Conservation (phyloP, 2,888 invertebrate genomes). For the Drosophila sordidula region DNA sequence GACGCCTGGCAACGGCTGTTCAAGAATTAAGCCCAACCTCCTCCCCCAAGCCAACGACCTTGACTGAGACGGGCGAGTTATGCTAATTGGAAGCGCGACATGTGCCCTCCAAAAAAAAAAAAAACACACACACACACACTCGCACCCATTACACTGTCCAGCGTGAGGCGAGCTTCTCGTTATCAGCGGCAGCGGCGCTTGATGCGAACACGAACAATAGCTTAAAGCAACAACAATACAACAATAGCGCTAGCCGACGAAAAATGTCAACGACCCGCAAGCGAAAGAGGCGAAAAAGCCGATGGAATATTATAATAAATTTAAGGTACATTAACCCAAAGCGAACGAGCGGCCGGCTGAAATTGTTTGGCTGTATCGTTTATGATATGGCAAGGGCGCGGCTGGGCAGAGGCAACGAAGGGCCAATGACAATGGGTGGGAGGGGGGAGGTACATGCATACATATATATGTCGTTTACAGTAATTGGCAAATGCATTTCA, state of each 20-base stretch:
- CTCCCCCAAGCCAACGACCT: constrained; percentile 47
- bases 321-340: constrained; percentile 78
- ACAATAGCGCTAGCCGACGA: constrained; percentile 51
- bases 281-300: constrained; percentile 52
- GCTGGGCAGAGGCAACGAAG: constrained; percentile 9
- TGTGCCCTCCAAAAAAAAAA: constrained; percentile 27
- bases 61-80: constrained; percentile 36
- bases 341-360: constrained; percentile 22
- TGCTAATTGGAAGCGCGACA: constrained; percentile 51
- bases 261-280: constrained; percentile 78
- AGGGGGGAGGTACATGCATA: neutral
- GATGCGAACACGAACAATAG: constrained; percentile 59
- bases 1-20: constrained; percentile 13
- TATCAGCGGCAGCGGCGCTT: constrained; percentile 44
- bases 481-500: constrained; percentile 18
- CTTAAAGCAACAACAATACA: constrained; percentile 49
- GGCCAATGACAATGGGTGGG: constrained; percentile 1
- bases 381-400: constrained; percentile 49
- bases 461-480: too few species aligned
- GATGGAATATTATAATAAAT: constrained; percentile 74
- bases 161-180: constrained; percentile 34
- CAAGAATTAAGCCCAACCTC: neutral
- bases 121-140: constrained; percentile 10
- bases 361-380: constrained; percentile 20
- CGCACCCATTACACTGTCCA: constrained; percentile 39